Evolutionary conservation across 1,140 invertebrate species (phyloP), one percentile per base, ranked within the genome.

Genomic region (Drosophila sp.): DNA sequence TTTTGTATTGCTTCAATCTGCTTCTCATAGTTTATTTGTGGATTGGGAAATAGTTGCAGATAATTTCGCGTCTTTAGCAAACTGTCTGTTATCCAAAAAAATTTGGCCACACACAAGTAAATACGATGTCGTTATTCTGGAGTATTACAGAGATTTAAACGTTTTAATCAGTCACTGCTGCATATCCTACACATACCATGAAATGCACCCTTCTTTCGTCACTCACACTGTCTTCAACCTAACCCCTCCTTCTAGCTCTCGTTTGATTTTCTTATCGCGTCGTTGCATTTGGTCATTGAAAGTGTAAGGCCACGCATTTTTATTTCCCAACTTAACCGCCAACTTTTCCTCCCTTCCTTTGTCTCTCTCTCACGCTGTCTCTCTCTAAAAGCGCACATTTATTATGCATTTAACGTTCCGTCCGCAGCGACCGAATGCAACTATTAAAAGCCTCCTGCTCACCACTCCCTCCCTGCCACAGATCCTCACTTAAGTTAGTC

Each of bases 351-450:
- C 17, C 44, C 44, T 50, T 7, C 25, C 7, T 2, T 4, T 23
- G 17, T 6, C n/a, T 44, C 41, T 23, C 4, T 23, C 10, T 6
- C 17, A 23, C 41, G 23, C 2, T 50, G 0, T 27, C 25, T 50
- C 79, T 69, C 75, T 64, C 56, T 25, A 35, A 79, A 67, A 84
- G 74, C 80, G 57, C 84, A 79, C 80, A 89, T 89, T 89, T 89
- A 80, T 89, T 89, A 89, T 89, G 84, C 84, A 89, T 89, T 89
- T 89, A 89, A 80, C 84, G 84, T 89, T 78, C 70, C 70, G 76
- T 60, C 25, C 25, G 38, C 10, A 6, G 66, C 50, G 75, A 65
- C 55, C 72, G 66, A 67, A 70, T 82, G 75, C 75, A 80, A 70
- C 73, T 65, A 63, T 66, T 60, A 38, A 65, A 50, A 27, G 35